phyloP scores from a whole-genome alignment of 2,113 vertebrate genomes.

The Melanostigma gelatinosum region DNA sequence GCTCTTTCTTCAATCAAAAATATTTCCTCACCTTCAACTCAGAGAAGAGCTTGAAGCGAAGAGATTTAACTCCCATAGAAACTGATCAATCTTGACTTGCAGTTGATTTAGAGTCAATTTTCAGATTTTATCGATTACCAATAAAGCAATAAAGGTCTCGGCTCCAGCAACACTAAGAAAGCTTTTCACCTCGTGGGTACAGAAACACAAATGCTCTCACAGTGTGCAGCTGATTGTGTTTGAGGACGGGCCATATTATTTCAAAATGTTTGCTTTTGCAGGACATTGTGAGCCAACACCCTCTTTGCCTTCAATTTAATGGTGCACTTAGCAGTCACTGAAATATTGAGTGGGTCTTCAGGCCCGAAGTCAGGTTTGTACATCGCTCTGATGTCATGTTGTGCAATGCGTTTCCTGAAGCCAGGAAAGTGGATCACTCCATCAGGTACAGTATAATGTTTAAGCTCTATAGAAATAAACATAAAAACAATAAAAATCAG shows the following conservation, averaged over 20 bases:
- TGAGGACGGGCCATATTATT: slow-evolving; percentile 13
- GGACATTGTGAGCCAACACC: slow-evolving; percentile 38
- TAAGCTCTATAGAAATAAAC: background rate
- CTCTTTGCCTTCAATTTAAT: slow-evolving; percentile 43
- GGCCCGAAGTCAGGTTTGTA: slow-evolving; percentile 26
- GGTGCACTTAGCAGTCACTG: slow-evolving; percentile 51
- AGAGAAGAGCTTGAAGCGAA: background rate
- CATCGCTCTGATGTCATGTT: slow-evolving; percentile 39
- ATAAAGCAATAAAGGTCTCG: slow-evolving; percentile 2
- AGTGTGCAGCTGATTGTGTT: slow-evolving; percentile 9
- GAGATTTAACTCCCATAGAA: background rate
- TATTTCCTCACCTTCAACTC: background rate
- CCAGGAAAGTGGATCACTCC: background rate
- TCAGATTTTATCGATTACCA: slow-evolving; percentile 15
- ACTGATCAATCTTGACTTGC: background rate
- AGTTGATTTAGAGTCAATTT: background rate
- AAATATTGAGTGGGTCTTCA: slow-evolving; percentile 42
- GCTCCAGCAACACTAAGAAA: background rate
- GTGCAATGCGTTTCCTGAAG: background rate
- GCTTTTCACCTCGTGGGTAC: background rate
- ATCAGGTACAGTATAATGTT: background rate
- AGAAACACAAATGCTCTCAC: slow-evolving; percentile 20
- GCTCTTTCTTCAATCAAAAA: background rate
- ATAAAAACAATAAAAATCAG: background rate
- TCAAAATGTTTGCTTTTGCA: slow-evolving; percentile 36